Conservation (phyloP, 2,888 invertebrate species). For the Phania funesta region DNA sequence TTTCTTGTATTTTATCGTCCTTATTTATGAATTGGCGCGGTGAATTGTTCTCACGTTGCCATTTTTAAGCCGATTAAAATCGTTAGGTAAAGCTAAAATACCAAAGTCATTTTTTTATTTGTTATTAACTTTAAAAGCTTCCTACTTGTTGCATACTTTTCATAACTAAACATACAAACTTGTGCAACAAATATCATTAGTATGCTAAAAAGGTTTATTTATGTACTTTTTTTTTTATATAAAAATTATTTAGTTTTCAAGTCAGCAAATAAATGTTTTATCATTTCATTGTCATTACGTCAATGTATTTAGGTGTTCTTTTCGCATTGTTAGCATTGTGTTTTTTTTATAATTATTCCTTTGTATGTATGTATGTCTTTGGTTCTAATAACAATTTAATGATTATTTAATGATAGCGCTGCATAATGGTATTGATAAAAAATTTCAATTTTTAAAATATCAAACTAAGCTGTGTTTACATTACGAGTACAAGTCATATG, state of each 20-base stretch:
- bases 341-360: slow-evolving; percentile 2
- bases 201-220: slow-evolving; percentile 47
- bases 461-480: too few relatives aligned
- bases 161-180: slow-evolving; percentile 24
- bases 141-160: background rate
- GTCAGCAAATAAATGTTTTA: slow-evolving; percentile 40
- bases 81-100: too few relatives aligned
- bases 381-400: slow-evolving; percentile 47
- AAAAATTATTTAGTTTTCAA: slow-evolving; percentile 39
- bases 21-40: too few relatives aligned
- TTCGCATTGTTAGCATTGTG: background rate
- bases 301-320: slow-evolving; percentile 50
- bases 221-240: slow-evolving; percentile 21
- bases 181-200: slow-evolving; percentile 49
- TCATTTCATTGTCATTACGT: slow-evolving; percentile 61
- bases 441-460: background rate
- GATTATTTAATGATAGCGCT: background rate
- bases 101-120: too few relatives aligned
- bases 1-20: too few relatives aligned
- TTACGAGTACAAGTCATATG: too few relatives aligned
- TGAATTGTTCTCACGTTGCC: too few relatives aligned
- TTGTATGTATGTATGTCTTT: slow-evolving; percentile 41
- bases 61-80: too few relatives aligned
- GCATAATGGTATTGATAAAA: background rate
- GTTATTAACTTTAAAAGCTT: background rate